A percentile compares a stretch with the other conserved stretches of the same genome.
These are phyloP conservation scores for Tetropium fuscum DNA, from an alignment of 2,888 invertebrate genomes.

Conservation along the genomic window DNA sequence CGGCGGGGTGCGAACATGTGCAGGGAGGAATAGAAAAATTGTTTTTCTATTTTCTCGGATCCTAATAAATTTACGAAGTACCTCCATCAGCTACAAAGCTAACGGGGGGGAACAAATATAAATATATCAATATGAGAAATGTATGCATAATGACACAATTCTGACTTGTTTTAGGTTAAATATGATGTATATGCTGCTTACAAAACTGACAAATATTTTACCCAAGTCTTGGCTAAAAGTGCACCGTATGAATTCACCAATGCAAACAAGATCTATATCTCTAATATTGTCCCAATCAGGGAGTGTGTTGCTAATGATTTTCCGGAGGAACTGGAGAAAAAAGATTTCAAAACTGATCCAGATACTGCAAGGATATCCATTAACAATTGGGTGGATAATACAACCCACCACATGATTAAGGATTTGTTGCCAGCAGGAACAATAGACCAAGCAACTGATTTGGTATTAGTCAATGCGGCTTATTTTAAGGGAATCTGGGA, in stretches of 20 bases:
- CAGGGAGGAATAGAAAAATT: too few relatives aligned
- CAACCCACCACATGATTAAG: constrained; percentile 82
- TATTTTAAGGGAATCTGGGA: constrained; percentile 93
- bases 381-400: constrained; percentile 82
- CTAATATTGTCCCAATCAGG: constrained; percentile 70
- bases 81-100: too few relatives aligned
- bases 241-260: constrained; percentile 79
- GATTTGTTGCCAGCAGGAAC: constrained; percentile 77
- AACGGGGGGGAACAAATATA: too few relatives aligned
- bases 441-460: constrained; percentile 73
- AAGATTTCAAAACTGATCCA: constrained; percentile 75
- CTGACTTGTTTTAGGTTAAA: constrained; percentile 70
- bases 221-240: constrained; percentile 66
- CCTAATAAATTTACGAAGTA: too few relatives aligned
- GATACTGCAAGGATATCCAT: constrained; percentile 73
- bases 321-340: constrained; percentile 71
- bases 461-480: constrained; percentile 88
- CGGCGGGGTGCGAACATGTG: too few relatives aligned
- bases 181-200: constrained; percentile 80
- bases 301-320: constrained; percentile 78
- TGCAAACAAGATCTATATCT: constrained; percentile 84
- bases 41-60: too few relatives aligned
- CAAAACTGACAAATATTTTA: constrained; percentile 74
- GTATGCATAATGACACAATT: neutral
- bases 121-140: too few relatives aligned